phyloP scores from a whole-genome alignment of 1,140 invertebrate genomes.

The Mercenaria mercenaria region DNA sequence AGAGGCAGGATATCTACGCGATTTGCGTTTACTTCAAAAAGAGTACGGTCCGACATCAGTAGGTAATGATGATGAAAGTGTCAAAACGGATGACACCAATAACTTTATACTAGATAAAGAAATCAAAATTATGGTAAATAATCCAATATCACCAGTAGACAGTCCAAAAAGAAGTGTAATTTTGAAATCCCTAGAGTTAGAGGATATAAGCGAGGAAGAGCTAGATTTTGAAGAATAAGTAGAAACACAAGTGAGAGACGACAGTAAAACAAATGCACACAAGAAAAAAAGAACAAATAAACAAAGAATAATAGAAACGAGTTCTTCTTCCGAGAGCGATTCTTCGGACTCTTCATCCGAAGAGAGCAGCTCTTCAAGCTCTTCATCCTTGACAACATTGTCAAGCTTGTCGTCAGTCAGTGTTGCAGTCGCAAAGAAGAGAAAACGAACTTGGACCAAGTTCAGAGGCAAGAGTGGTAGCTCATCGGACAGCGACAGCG shows the following conservation, averaged over 20 bases:
- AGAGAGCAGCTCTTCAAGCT: not conserved
- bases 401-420: not conserved
- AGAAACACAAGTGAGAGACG: too few relatives aligned
- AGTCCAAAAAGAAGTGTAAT: not conserved
- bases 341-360: not conserved
- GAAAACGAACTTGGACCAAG: not conserved
- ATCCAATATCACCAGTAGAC: not conserved
- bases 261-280: too few relatives aligned
- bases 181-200: not conserved
- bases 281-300: too few relatives aligned
- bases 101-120: too few relatives aligned
- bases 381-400: not conserved
- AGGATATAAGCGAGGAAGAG: not conserved
- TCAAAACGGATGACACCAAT: not conserved
- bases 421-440: not conserved
- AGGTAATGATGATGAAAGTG: not conserved
- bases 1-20: not conserved
- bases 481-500: not conserved
- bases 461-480: not conserved
- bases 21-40: not conserved
- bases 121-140: not conserved
- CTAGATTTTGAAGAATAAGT: not conserved
- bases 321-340: not conserved
- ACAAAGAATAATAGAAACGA: too few relatives aligned
- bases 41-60: not conserved